A percentile compares a stretch with the other conserved stretches of the same genome.
phyloP scores from a whole-genome alignment of 37 sponge, comb jelly and placozoan genomes.

The Petrosia ficiformis region DNA sequence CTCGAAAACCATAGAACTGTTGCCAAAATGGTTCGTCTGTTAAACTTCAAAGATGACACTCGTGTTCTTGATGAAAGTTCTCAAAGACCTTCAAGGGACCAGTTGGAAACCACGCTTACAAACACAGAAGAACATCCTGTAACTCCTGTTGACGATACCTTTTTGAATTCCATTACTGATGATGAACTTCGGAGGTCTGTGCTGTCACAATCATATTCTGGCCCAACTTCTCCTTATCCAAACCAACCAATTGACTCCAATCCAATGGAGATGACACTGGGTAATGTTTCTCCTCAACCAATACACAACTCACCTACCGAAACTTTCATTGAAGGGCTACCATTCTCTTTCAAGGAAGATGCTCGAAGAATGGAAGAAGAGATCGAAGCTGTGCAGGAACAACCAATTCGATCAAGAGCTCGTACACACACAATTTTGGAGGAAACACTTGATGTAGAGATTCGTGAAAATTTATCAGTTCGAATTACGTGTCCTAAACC shows the following conservation, averaged over 20 bases:
- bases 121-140: neutral
- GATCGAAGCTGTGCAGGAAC: neutral
- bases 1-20: slow-evolving; percentile 41
- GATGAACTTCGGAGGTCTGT: neutral
- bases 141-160: neutral
- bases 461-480: neutral
- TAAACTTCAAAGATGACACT: slow-evolving; percentile 28
- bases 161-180: neutral
- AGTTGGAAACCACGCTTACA: neutral
- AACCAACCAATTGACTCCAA: neutral
- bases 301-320: slow-evolving; percentile 7
- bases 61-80: too few relatives aligned
- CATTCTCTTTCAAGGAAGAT: slow-evolving; percentile 1
- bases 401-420: neutral
- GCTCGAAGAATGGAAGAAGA: neutral
- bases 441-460: neutral
- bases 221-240: neutral
- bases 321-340: neutral
- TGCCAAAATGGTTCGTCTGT: slow-evolving; percentile 18
- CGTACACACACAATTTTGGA: neutral
- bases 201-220: neutral
- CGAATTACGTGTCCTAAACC: slow-evolving; percentile 47
- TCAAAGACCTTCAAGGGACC: too few relatives aligned
- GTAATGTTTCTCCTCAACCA: slow-evolving; percentile 1
- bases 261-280: neutral